Evolutionary conservation across 1,140 invertebrate genomes (phyloP).

Genomic region (Mactra quadrangularis): DNA sequence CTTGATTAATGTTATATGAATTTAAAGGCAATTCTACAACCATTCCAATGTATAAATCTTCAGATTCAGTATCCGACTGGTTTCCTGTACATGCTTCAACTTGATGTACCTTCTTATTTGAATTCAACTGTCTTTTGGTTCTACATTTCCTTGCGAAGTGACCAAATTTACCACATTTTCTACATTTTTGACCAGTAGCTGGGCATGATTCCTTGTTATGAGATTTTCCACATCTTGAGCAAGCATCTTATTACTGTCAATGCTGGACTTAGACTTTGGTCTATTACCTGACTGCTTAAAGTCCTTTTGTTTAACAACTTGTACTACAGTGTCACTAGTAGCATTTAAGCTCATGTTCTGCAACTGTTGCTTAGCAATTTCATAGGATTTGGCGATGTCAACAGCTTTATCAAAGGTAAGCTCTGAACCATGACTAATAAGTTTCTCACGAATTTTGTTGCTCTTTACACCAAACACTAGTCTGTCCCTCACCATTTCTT

Average conservation of each 20-base stretch:
- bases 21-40: constrained; percentile 33
- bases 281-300: neutral
- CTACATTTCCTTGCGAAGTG: constrained; percentile 50
- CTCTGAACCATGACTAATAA: constrained; percentile 50
- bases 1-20: constrained; percentile 2
- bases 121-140: neutral
- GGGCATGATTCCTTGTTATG: constrained; percentile 17
- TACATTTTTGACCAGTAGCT: constrained; percentile 53
- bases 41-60: neutral
- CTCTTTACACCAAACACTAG: constrained; percentile 58
- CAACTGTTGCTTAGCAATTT: constrained; percentile 44
- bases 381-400: constrained; percentile 42
- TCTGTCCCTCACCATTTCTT: constrained; percentile 59
- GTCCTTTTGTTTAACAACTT: constrained; percentile 3
- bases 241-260: neutral
- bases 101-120: neutral
- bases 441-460: constrained; percentile 57
- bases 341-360: constrained; percentile 18
- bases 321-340: neutral
- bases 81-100: no score
- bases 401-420: constrained; percentile 55
- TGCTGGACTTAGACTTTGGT: neutral
- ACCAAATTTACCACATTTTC: constrained; percentile 44
- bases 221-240: constrained; percentile 39
- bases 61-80: no score